Base-by-base conservation (phyloP, 2,113 vertebrate species). In the Gasterosteus aculeatus region DNA sequence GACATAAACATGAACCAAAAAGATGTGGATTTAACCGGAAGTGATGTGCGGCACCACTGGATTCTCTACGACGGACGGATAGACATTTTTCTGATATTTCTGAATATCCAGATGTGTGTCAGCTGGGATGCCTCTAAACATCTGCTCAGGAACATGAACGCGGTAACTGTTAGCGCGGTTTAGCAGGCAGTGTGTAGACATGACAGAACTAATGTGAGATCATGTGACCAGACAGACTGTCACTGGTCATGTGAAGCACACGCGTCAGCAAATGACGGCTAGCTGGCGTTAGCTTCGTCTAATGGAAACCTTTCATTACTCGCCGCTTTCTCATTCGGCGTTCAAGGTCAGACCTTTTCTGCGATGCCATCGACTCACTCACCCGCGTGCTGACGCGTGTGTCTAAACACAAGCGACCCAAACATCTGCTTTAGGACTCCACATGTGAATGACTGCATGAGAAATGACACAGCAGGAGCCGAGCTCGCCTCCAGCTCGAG, bases 271-370 rank as follows among this genome's bases (percentile, higher is more conserved):
- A 26, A 26, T 26, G 19, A 57, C 44, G 63, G 58, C 53, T 53
- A 61, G 68, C 70, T 74, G 70, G 65, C 70, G 12, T 63, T 69
- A 67, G 62, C 74, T 29, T 67, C 35, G 35, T 38, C 61, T 8
- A 2, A 29, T 35, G 6, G 12, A 10, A 2, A 16, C 6, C 9
- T 5, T 0, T 4, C 18, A 4, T 51, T 5, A 3, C n/a, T 42
- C 0, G 4, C 33, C 31, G n/a, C 31, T n/a, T 39, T 26, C 39
- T 4, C 16, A 4, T 31, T n/a, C 19, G 3, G 7, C 4, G 1
- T 53, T 3, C 2, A 22, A 19, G 5, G 41, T 12, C 8, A 26
- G 18, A 9, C 14, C n/a, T 26, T 22, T 65, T 1, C 35, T 38
- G 5, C 35, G 7, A 38, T 6, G 35, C 5, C 1, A 14, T 9